Evolutionary conservation across 1,140 invertebrate genomes (phyloP).

Genomic region (Drosophila ohnishii): DNA sequence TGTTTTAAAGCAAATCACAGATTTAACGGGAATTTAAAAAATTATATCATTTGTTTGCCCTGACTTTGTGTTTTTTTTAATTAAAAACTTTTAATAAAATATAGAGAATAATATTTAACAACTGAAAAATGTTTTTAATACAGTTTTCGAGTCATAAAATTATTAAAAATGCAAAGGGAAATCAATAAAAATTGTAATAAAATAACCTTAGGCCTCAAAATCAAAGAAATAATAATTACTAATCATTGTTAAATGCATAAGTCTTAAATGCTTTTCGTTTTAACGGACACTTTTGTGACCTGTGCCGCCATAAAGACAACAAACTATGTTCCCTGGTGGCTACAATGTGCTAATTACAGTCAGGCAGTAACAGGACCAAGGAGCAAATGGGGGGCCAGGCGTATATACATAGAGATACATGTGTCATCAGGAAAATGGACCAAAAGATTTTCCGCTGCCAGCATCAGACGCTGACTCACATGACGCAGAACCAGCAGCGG

Average conservation of each 20-base stretch:
- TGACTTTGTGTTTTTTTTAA: background rate
- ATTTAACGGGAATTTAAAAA: too few relatives aligned
- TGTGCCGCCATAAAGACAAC: constrained; percentile 34
- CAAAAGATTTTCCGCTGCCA: constrained; percentile 58
- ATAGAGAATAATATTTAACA: background rate
- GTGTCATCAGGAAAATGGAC: constrained; percentile 41
- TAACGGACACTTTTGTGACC: constrained; percentile 13
- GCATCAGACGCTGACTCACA: constrained; percentile 63
- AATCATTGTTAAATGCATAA: too few relatives aligned
- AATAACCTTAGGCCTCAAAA: background rate
- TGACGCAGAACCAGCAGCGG: constrained; percentile 69
- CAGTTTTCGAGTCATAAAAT: background rate
- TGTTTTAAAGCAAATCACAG: background rate
- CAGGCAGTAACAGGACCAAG: constrained; percentile 61
- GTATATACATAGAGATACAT: constrained; percentile 6
- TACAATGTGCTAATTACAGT: constrained; percentile 77
- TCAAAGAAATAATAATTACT: too few relatives aligned
- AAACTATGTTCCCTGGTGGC: constrained; percentile 20
- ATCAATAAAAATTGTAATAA: background rate
- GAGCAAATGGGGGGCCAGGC: constrained; percentile 40
- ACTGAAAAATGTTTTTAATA: background rate
- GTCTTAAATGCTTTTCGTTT: too few relatives aligned
- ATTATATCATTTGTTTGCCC: background rate
- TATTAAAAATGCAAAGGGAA: background rate
- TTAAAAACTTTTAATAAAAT: background rate